phyloP scores from a whole-genome alignment of 2,113 vertebrate genomes.

The Nematolebias whitei region DNA sequence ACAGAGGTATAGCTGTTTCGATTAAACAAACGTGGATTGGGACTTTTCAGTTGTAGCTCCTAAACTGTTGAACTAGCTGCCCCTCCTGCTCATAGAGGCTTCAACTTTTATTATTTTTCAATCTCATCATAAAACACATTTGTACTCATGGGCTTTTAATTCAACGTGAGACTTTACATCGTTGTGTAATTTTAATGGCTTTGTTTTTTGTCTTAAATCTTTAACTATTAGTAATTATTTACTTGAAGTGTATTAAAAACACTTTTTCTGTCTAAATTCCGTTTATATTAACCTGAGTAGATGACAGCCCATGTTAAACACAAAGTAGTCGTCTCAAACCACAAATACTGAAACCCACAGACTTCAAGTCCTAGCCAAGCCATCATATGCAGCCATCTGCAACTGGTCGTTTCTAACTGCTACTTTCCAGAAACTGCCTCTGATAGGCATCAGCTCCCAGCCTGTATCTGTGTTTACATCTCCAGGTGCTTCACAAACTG shows the following conservation, averaged over 20 bases:
- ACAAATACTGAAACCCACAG: conserved; percentile 14
- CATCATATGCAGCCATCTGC: conserved; percentile 6
- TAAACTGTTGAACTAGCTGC: too few relatives aligned
- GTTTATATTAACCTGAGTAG: conserved; percentile 52
- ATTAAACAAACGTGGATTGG: too few relatives aligned
- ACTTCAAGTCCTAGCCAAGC: conserved; percentile 2
- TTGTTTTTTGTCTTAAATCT: conserved; percentile 25
- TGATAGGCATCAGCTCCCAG: conserved; percentile 52
- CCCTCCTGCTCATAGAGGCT: too few relatives aligned
- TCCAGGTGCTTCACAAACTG: conserved; percentile 36
- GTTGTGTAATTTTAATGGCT: conserved; percentile 52
- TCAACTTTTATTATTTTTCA: too few relatives aligned
- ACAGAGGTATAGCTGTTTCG: too few relatives aligned
- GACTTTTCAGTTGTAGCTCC: too few relatives aligned
- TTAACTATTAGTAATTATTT: too few relatives aligned
- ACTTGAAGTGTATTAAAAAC: conserved; percentile 77
- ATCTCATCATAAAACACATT: too few relatives aligned
- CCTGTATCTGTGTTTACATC: conserved; percentile 50
- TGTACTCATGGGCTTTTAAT: too few relatives aligned
- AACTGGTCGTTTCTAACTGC: neutral
- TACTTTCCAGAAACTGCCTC: conserved; percentile 30
- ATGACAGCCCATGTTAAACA: conserved; percentile 77
- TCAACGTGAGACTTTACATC: too few relatives aligned
- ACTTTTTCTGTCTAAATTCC: conserved; percentile 74
- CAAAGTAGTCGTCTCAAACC: conserved; percentile 33